Evolutionary conservation across 2,797 vertebrate genomes (phyloP).

Genomic region (Fundulus diaphanus): DNA sequence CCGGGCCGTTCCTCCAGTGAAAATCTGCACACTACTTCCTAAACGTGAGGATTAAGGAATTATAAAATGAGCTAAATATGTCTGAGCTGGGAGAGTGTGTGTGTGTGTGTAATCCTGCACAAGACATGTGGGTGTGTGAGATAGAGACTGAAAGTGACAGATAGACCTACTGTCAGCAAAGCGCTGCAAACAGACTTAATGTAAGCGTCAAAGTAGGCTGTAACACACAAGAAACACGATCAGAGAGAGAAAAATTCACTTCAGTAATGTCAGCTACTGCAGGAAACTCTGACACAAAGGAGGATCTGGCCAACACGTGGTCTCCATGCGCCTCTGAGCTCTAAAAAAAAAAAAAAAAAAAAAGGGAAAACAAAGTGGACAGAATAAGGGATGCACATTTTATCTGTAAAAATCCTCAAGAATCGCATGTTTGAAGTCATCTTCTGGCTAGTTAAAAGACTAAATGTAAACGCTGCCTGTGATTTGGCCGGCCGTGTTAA

Average conservation of each 20-base stretch:
- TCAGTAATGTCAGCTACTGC: neutral
- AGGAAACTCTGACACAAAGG: conserved; percentile 45
- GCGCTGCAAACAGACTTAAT: conserved; percentile 9
- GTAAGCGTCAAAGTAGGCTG: conserved; percentile 14
- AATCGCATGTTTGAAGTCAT: neutral
- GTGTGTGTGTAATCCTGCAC: conserved; percentile 39
- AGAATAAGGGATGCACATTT: neutral
- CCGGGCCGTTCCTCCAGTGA: neutral
- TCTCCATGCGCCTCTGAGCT: conserved; percentile 64
- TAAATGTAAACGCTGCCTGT: neutral
- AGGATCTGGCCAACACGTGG: conserved; percentile 63
- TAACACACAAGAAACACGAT: conserved; percentile 3
- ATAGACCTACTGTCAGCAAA: conserved; percentile 65
- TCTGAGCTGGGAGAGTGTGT: conserved; percentile 42
- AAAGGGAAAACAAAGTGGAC: neutral
- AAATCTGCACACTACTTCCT: conserved; percentile 31
- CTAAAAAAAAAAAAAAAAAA: too few species aligned
- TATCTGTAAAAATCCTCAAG: neutral
- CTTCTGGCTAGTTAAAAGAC: neutral
- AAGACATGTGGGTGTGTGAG: conserved; percentile 54
- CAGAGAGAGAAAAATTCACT: neutral
- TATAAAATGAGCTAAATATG: conserved; percentile 50
- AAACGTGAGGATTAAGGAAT: conserved; percentile 56
- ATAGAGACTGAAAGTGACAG: conserved; percentile 62
- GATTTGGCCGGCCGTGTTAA: conserved; percentile 31